Evolutionary conservation across 2,888 invertebrate genomes (phyloP).

Genomic region (Dasypolia templi): DNA sequence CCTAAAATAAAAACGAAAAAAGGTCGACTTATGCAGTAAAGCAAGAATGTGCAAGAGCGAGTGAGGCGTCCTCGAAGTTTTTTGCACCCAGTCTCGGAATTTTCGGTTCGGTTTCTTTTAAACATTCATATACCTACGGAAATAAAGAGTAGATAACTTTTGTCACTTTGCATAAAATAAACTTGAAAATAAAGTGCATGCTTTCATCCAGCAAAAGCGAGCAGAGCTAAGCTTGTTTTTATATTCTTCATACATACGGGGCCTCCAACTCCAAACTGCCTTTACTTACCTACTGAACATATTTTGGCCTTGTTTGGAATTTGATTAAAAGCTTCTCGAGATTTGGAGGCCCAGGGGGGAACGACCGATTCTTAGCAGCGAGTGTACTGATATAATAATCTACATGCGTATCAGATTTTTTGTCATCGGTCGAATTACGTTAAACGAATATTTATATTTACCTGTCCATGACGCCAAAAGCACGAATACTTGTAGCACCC

Average conservation of each 20-base stretch:
- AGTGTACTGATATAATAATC: neutral
- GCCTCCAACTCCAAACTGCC: neutral
- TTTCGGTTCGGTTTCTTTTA: neutral
- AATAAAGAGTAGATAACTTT: too few species aligned
- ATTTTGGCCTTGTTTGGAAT: neutral
- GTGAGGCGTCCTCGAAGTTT: neutral
- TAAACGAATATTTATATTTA: slow-evolving; percentile 53
- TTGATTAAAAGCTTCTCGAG: neutral
- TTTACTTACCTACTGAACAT: neutral
- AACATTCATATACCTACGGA: too few species aligned
- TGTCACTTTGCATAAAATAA: neutral
- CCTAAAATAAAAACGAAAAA: neutral
- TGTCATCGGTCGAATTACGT: neutral
- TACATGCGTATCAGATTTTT: neutral
- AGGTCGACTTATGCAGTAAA: neutral
- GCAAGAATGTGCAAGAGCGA: neutral
- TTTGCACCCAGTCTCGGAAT: neutral
- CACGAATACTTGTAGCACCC: slow-evolving; percentile 96
- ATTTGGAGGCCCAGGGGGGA: neutral
- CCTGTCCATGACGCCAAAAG: slow-evolving; percentile 94
- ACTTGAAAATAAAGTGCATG: neutral
- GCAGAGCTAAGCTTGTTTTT: neutral
- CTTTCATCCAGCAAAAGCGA: too few species aligned
- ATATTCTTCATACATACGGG: neutral
- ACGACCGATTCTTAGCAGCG: too few species aligned